Evolutionary conservation across 1,140 invertebrate species (phyloP).

Genomic region (Ips nitidus): DNA sequence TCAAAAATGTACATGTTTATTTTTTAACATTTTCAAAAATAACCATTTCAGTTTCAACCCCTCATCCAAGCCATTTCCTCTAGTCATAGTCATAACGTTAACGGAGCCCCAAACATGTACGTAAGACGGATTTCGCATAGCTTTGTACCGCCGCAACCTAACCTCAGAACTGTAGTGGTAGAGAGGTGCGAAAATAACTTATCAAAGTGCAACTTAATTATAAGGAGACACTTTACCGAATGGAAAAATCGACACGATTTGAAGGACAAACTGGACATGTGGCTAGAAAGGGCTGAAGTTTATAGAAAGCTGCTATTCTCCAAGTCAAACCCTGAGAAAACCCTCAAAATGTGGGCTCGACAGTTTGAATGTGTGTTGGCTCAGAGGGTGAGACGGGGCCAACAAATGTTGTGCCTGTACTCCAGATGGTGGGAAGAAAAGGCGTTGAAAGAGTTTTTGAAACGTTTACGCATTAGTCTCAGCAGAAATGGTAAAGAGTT

Average conservation of each 20-base stretch:
- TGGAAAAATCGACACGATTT: constrained; percentile 26
- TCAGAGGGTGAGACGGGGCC: constrained; percentile 60
- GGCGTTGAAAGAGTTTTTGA: constrained; percentile 58
- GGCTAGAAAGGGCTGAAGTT: constrained; percentile 32
- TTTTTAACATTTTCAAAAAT: constrained; percentile 12
- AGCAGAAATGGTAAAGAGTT: constrained; percentile 52
- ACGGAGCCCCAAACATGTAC: constrained; percentile 27
- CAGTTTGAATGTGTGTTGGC: constrained; percentile 67
- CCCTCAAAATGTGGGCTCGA: constrained; percentile 56
- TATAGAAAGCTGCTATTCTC: constrained; percentile 25
- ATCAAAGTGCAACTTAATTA: constrained; percentile 12
- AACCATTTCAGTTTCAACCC: constrained; percentile 16
- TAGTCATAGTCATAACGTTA: neutral
- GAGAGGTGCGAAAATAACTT: constrained; percentile 25
- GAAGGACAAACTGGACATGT: constrained; percentile 24
- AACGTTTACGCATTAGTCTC: constrained; percentile 54
- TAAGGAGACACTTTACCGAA: constrained; percentile 27
- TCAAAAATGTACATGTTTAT: constrained; percentile 21
- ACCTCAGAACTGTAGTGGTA: constrained; percentile 37
- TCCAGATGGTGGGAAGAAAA: constrained; percentile 64
- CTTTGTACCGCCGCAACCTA: constrained; percentile 33
- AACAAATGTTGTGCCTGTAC: constrained; percentile 65
- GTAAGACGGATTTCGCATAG: constrained; percentile 33
- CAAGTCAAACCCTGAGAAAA: constrained; percentile 26
- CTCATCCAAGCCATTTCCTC: constrained; percentile 8